A percentile compares a stretch with the other conserved stretches of the same genome.
These are phyloP conservation scores for Clarias fuscus DNA, from an alignment of 2,797 vertebrate species.

Conservation along the genomic window DNA sequence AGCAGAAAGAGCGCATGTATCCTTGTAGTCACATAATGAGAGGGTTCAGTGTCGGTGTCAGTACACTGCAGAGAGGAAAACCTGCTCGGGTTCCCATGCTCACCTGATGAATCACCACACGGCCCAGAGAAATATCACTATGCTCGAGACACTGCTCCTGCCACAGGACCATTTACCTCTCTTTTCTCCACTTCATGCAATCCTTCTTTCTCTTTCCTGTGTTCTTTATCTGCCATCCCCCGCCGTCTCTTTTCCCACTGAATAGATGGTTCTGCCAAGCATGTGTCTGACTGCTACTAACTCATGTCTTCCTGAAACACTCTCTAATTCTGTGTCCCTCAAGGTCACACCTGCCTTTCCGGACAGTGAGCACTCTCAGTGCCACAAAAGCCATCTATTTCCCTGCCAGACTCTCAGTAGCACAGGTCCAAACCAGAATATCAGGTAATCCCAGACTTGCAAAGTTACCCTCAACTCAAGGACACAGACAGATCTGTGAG, in stretches of 20 bases:
- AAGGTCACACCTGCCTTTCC: slow-evolving; percentile 46
- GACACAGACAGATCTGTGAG: slow-evolving; percentile 27
- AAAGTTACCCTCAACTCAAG: slow-evolving; percentile 48
- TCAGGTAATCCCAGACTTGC: slow-evolving; percentile 14
- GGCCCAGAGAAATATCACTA: slow-evolving; percentile 38
- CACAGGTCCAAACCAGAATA: slow-evolving; percentile 11
- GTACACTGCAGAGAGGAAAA: background rate
- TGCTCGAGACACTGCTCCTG: slow-evolving; percentile 31
- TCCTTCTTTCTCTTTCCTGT: slow-evolving; percentile 35
- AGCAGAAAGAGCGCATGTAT: background rate
- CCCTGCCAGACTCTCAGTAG: slow-evolving; percentile 46
- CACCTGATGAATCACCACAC: slow-evolving; percentile 39
- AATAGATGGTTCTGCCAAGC: slow-evolving; percentile 53
- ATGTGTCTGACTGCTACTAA: slow-evolving; percentile 38
- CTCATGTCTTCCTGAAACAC: slow-evolving; percentile 40
- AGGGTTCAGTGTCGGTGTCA: background rate
- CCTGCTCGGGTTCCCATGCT: background rate
- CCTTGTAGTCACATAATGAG: slow-evolving; percentile 22
- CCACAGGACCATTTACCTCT: slow-evolving; percentile 44
- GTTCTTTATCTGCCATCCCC: slow-evolving; percentile 32
- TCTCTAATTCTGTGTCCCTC: slow-evolving; percentile 41
- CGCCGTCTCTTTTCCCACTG: slow-evolving; percentile 29
- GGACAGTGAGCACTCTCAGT: slow-evolving; percentile 19
- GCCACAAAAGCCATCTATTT: slow-evolving; percentile 42
- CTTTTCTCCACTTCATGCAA: slow-evolving; percentile 17